Evolutionary conservation across 1,140 invertebrate genomes (phyloP), one percentile per base, ranked within the genome.

Genomic region (Solen grandis): DNA sequence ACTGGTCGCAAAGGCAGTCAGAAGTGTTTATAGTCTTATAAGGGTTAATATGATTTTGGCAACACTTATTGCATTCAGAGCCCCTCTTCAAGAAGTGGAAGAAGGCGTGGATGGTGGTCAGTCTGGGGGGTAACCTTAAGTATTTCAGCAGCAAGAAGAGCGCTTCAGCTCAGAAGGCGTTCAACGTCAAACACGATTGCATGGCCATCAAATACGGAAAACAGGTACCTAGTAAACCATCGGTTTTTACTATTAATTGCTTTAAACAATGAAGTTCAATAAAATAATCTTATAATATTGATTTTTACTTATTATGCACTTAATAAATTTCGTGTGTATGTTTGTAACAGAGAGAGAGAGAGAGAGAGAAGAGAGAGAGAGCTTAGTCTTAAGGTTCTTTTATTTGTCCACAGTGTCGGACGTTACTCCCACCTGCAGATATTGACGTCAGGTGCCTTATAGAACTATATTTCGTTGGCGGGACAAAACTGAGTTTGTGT

Each of bases 81-180:
- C 76, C 84, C 0, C 80, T 85, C 36, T 85, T 85, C 35, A 80
- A 79, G 50, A 81, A 75, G 54, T 85, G 84, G 84, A 85, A 82
- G 41, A 82, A 76, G 41, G 73, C 68, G 25, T 85, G 81, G 81
- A 38, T 85, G 22, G 79, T 83, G 19, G 75, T 85, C 19, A 83
- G 82, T 59, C 68, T 83, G 19, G 84, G 85, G 0, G 83, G 85
- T n/a, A 63, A 81, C 13, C 74, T 84, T 1, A 72, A 81, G 27
- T 84, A 70, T 36, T 84, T 79, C 62, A 81, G 65, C 62, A 82
- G 66, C 16, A 84, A 82, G 66, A 29, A 62, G 4, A 63, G 69
- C 19, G 14, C 27, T 3, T 31, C 66, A 19, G 74, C 83, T 50
- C 80, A 84, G 36, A 84, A 84, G 74, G 57, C 66, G 14, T 84